These are phyloP conservation scores for Xestobium rufovillosum DNA, from an alignment of 2,888 invertebrate genomes.

Conservation along the genomic window DNA sequence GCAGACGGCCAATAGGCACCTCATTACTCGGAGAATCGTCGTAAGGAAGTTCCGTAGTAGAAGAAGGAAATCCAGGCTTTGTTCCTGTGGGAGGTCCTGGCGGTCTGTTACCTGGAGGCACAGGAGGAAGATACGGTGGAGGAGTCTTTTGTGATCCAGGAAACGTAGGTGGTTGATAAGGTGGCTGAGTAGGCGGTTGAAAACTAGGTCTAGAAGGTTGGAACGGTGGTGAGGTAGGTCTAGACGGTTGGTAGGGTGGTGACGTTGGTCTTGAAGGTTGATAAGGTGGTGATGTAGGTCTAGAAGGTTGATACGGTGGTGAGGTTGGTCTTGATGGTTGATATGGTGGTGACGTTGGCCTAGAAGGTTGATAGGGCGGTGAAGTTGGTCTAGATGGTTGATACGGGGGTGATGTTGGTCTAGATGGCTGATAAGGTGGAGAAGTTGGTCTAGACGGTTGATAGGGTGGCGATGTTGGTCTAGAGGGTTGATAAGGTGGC, in stretches of 20 bases:
- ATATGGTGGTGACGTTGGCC: constrained; percentile 22
- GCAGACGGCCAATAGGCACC: constrained; percentile 17
- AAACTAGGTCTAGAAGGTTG: constrained; percentile 19
- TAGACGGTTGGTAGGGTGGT: constrained; percentile 14
- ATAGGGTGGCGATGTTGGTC: constrained; percentile 17
- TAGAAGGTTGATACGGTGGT: constrained; percentile 13
- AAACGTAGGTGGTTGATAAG: constrained; percentile 17
- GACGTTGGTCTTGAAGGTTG: constrained; percentile 16
- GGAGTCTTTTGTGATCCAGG: constrained; percentile 18
- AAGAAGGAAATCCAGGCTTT: too few relatives aligned
- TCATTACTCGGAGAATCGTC: constrained; percentile 16
- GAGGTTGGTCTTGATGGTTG: constrained; percentile 21
- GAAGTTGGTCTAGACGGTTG: constrained; percentile 16
- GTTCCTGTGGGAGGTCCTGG: constrained; percentile 15
- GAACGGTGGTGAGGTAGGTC: constrained; percentile 18
- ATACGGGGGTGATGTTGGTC: constrained; percentile 12
- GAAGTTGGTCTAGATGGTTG: constrained; percentile 15
- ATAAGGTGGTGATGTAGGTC: constrained; percentile 16
- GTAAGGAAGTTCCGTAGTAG: constrained; percentile 8
- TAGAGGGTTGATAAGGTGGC: constrained; percentile 14
- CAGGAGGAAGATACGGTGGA: constrained; percentile 11
- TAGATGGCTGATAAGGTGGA: constrained; percentile 15
- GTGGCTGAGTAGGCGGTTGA: constrained; percentile 17
- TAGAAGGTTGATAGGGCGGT: constrained; percentile 17
- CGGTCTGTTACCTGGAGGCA: constrained; percentile 12